Percentiles rank a stretch among this genome's conserved stretches.
These are phyloP conservation scores for Monopis laevigella DNA, from an alignment of 2,888 invertebrate species.

Conservation along the genomic window DNA sequence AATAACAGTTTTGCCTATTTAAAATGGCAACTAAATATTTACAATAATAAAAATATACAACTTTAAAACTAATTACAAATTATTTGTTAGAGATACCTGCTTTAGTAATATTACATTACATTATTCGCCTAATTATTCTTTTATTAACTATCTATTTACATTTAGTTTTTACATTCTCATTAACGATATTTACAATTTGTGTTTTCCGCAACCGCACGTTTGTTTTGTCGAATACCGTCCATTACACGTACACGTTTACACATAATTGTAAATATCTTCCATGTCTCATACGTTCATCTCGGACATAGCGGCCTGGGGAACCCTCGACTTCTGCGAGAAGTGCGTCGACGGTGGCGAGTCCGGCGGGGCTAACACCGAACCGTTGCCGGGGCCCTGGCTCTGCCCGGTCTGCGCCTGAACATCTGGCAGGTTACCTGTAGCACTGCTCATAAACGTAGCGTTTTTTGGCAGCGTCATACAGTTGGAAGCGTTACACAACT, in stretches of 20 bases:
- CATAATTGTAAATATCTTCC: slow-evolving; percentile 68
- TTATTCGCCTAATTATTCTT: too few relatives aligned
- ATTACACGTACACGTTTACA: slow-evolving; percentile 35
- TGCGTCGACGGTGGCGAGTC: slow-evolving; percentile 52
- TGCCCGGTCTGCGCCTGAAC: slow-evolving; percentile 61
- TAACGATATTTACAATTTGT: slow-evolving; percentile 12
- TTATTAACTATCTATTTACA: too few relatives aligned
- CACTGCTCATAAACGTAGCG: slow-evolving; percentile 55
- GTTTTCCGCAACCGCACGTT: slow-evolving; percentile 10
- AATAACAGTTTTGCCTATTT: neutral
- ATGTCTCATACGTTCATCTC: slow-evolving; percentile 89
- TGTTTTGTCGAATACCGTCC: slow-evolving; percentile 5
- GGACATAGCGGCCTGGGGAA: slow-evolving; percentile 85
- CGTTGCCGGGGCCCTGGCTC: slow-evolving; percentile 47
- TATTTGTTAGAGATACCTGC: too few relatives aligned
- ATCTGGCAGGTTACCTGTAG: slow-evolving; percentile 48
- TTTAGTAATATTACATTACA: too few relatives aligned
- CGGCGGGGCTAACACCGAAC: slow-evolving; percentile 38
- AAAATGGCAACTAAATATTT: neutral
- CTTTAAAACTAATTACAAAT: too few relatives aligned
- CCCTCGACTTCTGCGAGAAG: slow-evolving; percentile 63
- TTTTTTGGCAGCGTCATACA: slow-evolving; percentile 72
- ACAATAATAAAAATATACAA: neutral
- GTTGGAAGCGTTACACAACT: slow-evolving; percentile 54
- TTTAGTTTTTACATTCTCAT: slow-evolving; percentile 12